A percentile compares a stretch with the other conserved stretches of the same genome.
phyloP scores from a whole-genome alignment of 2,888 invertebrate species.

The Drosophila rubida region DNA sequence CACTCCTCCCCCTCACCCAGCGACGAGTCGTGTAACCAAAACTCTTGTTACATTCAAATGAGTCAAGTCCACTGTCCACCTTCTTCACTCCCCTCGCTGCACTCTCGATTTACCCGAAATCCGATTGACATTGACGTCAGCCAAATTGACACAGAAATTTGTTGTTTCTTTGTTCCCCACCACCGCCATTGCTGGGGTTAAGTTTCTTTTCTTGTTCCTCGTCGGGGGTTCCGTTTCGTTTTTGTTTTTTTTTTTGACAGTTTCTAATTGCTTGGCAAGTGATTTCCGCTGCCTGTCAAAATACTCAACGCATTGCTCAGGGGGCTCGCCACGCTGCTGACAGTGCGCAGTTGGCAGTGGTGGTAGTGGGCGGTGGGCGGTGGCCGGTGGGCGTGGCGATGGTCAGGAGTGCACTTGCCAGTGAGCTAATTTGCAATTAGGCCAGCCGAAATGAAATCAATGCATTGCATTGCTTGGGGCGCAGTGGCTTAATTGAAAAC shows the following conservation, averaged over 20 bases:
- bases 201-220: constrained; percentile 40
- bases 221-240: too few species aligned
- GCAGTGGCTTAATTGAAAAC: constrained; percentile 64
- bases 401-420: constrained; percentile 31
- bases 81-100: constrained; percentile 1
- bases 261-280: constrained; percentile 66
- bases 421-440: constrained; percentile 74
- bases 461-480: constrained; percentile 59
- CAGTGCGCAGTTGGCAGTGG: background rate
- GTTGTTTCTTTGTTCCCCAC: constrained; percentile 29
- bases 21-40: constrained; percentile 20
- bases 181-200: constrained; percentile 43
- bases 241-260: constrained; percentile 54
- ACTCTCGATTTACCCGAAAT: constrained; percentile 51
- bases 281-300: constrained; percentile 65
- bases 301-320: constrained; percentile 32
- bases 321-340: background rate
- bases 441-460: constrained; percentile 67
- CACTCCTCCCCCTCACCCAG: background rate
- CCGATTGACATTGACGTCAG: constrained; percentile 70
- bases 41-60: constrained; percentile 59
- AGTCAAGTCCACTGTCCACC: constrained; percentile 19
- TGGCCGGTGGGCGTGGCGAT: background rate
- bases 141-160: constrained; percentile 75
- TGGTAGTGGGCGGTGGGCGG: background rate